These are phyloP conservation scores for Neoitamus cyanurus DNA, from an alignment of 2,888 invertebrate genomes.

Conservation along the genomic window DNA sequence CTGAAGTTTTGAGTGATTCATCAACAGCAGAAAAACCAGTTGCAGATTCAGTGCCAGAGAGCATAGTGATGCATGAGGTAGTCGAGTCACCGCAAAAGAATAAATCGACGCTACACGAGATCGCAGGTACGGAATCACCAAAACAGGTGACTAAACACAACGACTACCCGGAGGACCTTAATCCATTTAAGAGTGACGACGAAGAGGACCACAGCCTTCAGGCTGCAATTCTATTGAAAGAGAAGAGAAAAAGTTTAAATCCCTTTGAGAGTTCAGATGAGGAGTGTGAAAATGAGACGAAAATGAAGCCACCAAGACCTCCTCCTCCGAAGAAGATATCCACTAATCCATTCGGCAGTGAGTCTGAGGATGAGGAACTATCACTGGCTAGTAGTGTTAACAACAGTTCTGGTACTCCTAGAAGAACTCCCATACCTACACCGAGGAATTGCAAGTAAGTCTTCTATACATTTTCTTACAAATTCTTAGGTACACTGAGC, in stretches of 20 bases:
- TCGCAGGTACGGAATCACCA: constrained; percentile 43
- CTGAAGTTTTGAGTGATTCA: neutral
- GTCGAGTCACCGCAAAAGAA: constrained; percentile 17
- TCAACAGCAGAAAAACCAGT: neutral
- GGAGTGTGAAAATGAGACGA: constrained; percentile 66
- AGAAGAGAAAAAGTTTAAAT: constrained; percentile 65
- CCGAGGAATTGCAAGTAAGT: constrained; percentile 63
- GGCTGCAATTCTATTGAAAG: constrained; percentile 47
- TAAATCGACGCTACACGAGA: constrained; percentile 10
- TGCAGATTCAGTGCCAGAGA: neutral
- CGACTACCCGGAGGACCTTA: constrained; percentile 80
- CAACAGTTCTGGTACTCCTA: constrained; percentile 54
- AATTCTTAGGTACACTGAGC: too few relatives aligned
- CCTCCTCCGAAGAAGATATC: constrained; percentile 67
- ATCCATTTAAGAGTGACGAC: constrained; percentile 84
- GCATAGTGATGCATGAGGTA: neutral
- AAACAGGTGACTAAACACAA: constrained; percentile 49
- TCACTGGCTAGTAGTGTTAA: constrained; percentile 67
- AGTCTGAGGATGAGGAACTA: constrained; percentile 71
- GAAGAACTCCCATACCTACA: constrained; percentile 62
- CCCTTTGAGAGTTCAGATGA: constrained; percentile 79
- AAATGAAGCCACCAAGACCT: constrained; percentile 62
- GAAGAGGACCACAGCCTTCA: constrained; percentile 65
- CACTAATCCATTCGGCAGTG: constrained; percentile 81
- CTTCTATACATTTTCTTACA: neutral